These are phyloP conservation scores for Tyria jacobaeae DNA, from an alignment of 2,888 invertebrate species.

Conservation along the genomic window DNA sequence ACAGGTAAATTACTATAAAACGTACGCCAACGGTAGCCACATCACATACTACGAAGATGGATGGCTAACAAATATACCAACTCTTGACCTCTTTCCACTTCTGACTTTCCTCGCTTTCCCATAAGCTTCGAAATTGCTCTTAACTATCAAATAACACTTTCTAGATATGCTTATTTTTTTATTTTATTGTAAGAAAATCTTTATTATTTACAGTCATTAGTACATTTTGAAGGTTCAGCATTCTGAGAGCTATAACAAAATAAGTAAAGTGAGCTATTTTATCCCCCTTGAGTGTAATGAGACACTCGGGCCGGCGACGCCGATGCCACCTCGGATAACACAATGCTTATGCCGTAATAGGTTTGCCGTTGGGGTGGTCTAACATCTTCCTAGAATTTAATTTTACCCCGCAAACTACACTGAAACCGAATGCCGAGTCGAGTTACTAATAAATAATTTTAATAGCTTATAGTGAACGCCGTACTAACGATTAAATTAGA, in stretches of 20 bases:
- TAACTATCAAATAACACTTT: conserved; percentile 14
- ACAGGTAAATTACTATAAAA: conserved; percentile 42
- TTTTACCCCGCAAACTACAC: conserved; percentile 22
- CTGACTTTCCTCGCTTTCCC: conserved; percentile 22
- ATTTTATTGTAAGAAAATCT: too few species aligned
- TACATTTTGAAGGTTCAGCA: conserved; percentile 30
- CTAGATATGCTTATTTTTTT: too few species aligned
- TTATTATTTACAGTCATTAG: neutral
- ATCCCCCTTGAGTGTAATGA: conserved; percentile 50
- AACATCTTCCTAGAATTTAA: conserved; percentile 58
- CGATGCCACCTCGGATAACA: conserved; percentile 64
- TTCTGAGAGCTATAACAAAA: conserved; percentile 29
- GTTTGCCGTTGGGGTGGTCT: conserved; percentile 59
- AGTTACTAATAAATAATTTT: conserved; percentile 7
- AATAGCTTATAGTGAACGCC: conserved; percentile 14
- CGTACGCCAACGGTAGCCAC: conserved; percentile 12
- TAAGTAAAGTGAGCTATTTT: conserved; percentile 37
- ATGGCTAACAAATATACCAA: conserved; percentile 33
- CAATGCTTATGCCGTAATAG: conserved; percentile 61
- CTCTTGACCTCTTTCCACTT: too few species aligned
- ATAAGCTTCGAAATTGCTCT: conserved; percentile 31
- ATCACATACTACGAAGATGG: conserved; percentile 25
- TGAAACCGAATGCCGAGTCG: conserved; percentile 25
- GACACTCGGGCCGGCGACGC: conserved; percentile 54
- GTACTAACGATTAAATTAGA: conserved; percentile 11